Percentiles rank a stretch among this genome's conserved stretches.
These are phyloP conservation scores for Thryonomys swinderianus DNA, from an alignment of 2,113 vertebrate species.

Conservation along the genomic window DNA sequence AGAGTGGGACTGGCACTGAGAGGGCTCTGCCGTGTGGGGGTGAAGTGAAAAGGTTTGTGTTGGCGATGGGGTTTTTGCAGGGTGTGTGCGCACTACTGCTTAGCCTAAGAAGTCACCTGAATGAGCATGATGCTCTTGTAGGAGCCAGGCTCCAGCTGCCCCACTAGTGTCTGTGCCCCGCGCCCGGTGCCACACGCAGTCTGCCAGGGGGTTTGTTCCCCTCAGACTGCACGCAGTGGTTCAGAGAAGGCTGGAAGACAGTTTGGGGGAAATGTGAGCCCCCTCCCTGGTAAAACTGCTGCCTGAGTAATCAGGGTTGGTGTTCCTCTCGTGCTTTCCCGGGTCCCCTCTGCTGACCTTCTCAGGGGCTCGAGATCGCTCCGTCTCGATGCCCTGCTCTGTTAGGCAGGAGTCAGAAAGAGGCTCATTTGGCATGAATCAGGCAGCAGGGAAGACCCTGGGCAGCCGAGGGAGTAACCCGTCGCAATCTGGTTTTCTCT, in stretches of 20 bases:
- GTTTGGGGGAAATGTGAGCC: not conserved
- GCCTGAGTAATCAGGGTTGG: not conserved
- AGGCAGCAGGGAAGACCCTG: conserved; percentile 54
- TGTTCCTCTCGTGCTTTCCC: conserved; percentile 24
- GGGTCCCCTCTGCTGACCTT: conserved; percentile 9
- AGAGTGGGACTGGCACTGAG: not conserved
- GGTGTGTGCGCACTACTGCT: not conserved
- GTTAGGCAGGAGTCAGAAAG: not conserved
- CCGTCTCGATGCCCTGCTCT: conserved; percentile 6
- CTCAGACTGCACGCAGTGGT: not conserved
- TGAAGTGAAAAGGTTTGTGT: not conserved
- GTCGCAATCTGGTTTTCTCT: conserved; percentile 57
- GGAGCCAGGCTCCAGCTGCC: not conserved
- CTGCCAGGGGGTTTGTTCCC: not conserved
- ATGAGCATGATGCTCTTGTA: not conserved
- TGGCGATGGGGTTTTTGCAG: not conserved
- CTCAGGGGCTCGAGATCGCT: not conserved
- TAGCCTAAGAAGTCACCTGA: not conserved
- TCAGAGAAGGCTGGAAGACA: not conserved
- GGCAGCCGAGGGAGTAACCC: conserved; percentile 16
- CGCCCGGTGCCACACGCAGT: not conserved
- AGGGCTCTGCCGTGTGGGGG: not conserved
- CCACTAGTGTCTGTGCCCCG: not conserved
- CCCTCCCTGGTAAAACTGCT: not conserved
- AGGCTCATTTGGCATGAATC: conserved; percentile 16